A percentile compares a stretch with the other conserved stretches of the same genome.
Evolutionary conservation across 2,113 vertebrate genomes (phyloP).

Genomic region (Vidua chalybeata): DNA sequence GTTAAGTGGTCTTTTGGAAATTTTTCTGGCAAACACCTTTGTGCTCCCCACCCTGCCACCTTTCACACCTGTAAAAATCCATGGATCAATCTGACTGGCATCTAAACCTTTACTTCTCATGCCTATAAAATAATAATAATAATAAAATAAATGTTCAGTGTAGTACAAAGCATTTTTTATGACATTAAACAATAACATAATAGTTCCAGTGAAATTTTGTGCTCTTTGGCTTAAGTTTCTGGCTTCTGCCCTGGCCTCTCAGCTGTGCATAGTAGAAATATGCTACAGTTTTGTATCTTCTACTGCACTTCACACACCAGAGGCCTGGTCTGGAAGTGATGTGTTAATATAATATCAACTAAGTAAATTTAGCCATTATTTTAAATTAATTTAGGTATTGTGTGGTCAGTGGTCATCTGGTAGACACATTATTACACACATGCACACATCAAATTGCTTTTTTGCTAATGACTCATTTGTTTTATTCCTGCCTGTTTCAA

Average conservation of each 20-base stretch:
- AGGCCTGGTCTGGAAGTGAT: neutral
- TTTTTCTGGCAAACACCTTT: neutral
- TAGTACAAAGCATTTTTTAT: neutral
- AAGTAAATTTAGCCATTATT: conserved; percentile 3
- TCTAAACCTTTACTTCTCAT: neutral
- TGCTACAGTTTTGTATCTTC: neutral
- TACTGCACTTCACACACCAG: neutral
- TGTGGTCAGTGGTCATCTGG: conserved; percentile 3
- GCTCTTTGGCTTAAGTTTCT: neutral
- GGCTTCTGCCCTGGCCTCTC: neutral
- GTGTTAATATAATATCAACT: neutral
- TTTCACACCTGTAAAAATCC: neutral
- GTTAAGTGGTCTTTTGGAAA: neutral
- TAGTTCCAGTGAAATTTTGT: neutral
- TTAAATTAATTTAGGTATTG: conserved; percentile 1
- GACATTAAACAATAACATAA: neutral
- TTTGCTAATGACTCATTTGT: conserved; percentile 46
- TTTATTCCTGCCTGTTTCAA: conserved; percentile 23
- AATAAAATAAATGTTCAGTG: neutral
- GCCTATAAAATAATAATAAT: neutral
- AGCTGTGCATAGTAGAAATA: neutral
- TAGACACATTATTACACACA: neutral
- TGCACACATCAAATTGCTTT: conserved; percentile 4
- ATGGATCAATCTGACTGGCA: neutral
- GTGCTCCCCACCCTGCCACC: neutral